Evolutionary conservation across 2,888 invertebrate species (phyloP), one percentile per base, ranked within the genome.

Genomic region (Chymomyza procnemis): DNA sequence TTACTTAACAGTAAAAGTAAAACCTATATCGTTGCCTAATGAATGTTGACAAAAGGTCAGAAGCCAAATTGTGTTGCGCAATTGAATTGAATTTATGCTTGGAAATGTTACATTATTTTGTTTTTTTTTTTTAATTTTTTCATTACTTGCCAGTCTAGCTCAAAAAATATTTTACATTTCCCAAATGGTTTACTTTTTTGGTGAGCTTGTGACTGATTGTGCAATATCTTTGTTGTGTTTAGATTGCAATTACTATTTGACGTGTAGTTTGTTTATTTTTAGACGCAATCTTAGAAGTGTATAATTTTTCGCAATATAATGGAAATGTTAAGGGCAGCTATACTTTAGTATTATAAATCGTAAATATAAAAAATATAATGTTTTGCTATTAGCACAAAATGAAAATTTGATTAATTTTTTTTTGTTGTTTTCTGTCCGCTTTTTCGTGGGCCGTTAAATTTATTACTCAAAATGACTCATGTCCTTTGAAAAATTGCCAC

Each of bases 361-460:
- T 66, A 65, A 76, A 71, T 71, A 78, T 88, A 74, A 77, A 78
- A 67, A 61, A 65, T 54, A 74, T 78, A 88, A 89, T 86, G 76
- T 78, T 76, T 81, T 78, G 80, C 76, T 80, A 79, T 82, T 86
- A 81, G 74, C 77, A 79, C 75, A 72, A 83, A 87, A 88, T 82
- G 80, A 79, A 88, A 88, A 88, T 86, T 88, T 81, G 78, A 81
- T 83, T 78, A 83, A 83, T 79, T 80, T 81, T 67, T 77, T 73
- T 78, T 79, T 67, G 60, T 72, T 68, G 50, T 69, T 67, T 64
- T 61, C 59, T 66, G 48, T 52, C 46, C 62, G 61, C 61, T 66
- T 69, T 64, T 68, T 69, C 41, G 68, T 57, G 60, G 55, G 67
- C 18, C 52, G 62, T 61, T 61, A 65, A 71, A 79, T 71, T 73